These are phyloP conservation scores for Anabacerthia variegaticeps DNA, from an alignment of 2,797 vertebrate species.

Conservation along the genomic window DNA sequence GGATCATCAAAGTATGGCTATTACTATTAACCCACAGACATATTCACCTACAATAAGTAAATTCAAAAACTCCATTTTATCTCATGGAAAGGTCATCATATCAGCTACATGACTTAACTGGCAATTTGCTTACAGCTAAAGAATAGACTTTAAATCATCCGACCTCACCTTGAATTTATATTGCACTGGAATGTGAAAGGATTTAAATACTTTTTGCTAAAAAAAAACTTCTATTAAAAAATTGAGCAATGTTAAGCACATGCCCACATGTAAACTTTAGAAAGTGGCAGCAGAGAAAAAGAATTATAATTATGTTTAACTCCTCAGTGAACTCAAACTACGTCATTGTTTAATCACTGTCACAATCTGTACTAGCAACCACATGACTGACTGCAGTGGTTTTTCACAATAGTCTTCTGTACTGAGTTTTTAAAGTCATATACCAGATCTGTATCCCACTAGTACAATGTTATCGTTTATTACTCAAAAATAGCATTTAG, in stretches of 20 bases:
- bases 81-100: not conserved
- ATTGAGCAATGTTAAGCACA: not conserved
- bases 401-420: slow-evolving; percentile 20
- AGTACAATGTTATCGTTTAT: not conserved
- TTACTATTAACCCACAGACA: not conserved
- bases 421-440: not conserved
- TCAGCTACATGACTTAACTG: not conserved
- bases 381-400: not conserved
- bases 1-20: not conserved
- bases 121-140: not conserved
- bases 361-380: slow-evolving; percentile 6
- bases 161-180: not conserved
- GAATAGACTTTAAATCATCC: not conserved
- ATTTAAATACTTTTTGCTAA: not conserved
- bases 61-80: not conserved
- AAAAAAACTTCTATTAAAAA: not conserved
- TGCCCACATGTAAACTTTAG: not conserved
- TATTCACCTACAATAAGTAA: not conserved
- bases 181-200: not conserved
- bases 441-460: not conserved
- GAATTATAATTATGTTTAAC: not conserved
- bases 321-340: not conserved
- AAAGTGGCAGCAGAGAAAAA: not conserved
- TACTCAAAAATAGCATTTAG: not conserved
- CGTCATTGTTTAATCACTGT: slow-evolving; percentile 6